Evolutionary conservation across 2,888 invertebrate genomes (phyloP).

Genomic region (Drosophila ezoana): DNA sequence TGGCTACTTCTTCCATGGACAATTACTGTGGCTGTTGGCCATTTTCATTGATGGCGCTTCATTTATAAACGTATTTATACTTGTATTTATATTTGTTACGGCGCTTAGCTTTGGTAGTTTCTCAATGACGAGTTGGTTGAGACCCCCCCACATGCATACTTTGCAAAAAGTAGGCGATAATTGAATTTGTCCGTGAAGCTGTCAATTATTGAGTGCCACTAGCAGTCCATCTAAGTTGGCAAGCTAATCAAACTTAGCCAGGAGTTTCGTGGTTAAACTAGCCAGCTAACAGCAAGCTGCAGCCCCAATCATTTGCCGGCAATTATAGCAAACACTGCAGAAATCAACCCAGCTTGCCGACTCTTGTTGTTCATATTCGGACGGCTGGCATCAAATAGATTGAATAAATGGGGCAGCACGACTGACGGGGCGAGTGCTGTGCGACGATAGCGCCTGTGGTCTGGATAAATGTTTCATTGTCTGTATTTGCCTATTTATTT

Average conservation of each 20-base stretch:
- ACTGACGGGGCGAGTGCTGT: not conserved
- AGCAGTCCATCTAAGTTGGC: slow-evolving; percentile 66
- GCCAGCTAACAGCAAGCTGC: slow-evolving; percentile 17
- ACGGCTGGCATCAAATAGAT: slow-evolving; percentile 66
- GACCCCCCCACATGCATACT: slow-evolving; percentile 47
- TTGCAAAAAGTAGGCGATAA: slow-evolving; percentile 50
- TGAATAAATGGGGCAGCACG: slow-evolving; percentile 55
- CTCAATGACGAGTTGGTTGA: slow-evolving; percentile 24
- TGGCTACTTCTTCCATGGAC: slow-evolving; percentile 39
- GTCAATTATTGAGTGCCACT: slow-evolving; percentile 55
- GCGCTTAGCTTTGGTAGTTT: slow-evolving; percentile 20
- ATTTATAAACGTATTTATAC: slow-evolving; percentile 30
- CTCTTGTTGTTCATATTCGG: slow-evolving; percentile 20
- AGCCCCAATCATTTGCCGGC: slow-evolving; percentile 42
- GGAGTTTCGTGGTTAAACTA: slow-evolving; percentile 13
- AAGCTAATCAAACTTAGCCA: slow-evolving; percentile 64
- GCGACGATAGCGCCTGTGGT: slow-evolving; percentile 27
- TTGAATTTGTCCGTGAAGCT: slow-evolving; percentile 53
- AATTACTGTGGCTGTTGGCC: slow-evolving; percentile 27
- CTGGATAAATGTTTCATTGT: slow-evolving; percentile 58
- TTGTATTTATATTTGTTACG: slow-evolving; percentile 26
- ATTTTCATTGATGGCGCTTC: slow-evolving; percentile 59
- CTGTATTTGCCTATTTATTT: slow-evolving; percentile 70
- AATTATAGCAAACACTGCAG: slow-evolving; percentile 62
- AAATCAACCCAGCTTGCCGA: slow-evolving; percentile 49